Evolutionary conservation across 2,888 invertebrate genomes (phyloP).

Genomic region (Leptopilina myrica): DNA sequence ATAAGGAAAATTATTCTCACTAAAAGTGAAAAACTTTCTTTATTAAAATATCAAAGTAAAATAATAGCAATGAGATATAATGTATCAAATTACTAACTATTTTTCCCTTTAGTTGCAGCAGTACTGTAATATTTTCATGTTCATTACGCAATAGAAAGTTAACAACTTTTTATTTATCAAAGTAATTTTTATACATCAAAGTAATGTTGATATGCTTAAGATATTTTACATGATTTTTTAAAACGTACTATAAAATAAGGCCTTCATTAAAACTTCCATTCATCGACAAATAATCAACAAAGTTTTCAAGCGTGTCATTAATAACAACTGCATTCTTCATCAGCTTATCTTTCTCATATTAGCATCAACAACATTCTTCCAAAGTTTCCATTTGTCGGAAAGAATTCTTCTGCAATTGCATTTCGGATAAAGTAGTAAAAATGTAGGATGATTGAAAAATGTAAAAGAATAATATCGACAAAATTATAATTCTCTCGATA

Average conservation of each 20-base stretch:
- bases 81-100: too few species aligned
- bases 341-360: background rate
- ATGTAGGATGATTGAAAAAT: background rate
- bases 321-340: background rate
- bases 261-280: background rate
- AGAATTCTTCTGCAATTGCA: background rate
- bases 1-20: too few species aligned
- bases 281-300: rapidly evolving
- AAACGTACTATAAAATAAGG: too few species aligned
- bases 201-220: too few species aligned
- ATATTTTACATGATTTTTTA: background rate
- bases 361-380: background rate
- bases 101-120: too few species aligned
- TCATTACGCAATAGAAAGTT: too few species aligned
- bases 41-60: too few species aligned
- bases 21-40: too few species aligned
- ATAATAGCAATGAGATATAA: too few species aligned
- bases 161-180: too few species aligned
- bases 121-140: too few species aligned
- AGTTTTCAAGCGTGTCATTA: background rate
- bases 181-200: too few species aligned
- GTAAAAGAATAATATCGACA: background rate
- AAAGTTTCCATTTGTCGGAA: background rate
- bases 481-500: background rate
- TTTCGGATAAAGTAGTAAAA: background rate